Conservation (phyloP, 2,797 vertebrate genomes). For the Amblyopsis hoosieri region DNA sequence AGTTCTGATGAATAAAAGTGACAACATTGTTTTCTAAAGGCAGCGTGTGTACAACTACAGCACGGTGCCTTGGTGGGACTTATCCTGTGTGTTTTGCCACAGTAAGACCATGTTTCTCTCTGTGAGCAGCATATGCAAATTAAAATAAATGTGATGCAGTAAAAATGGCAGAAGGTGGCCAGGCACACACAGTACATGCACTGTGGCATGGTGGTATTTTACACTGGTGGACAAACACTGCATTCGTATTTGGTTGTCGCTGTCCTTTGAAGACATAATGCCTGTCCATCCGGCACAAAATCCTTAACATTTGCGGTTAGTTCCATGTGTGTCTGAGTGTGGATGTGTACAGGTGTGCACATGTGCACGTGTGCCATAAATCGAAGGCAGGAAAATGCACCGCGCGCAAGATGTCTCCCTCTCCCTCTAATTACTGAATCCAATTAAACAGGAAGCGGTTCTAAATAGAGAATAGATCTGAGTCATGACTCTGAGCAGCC, state of each 20-base stretch:
- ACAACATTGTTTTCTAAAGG: constrained; percentile 54
- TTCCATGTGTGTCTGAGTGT: too few relatives aligned
- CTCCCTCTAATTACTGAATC: background rate
- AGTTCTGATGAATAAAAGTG: constrained; percentile 47
- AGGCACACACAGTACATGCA: constrained; percentile 24
- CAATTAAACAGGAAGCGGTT: constrained; percentile 1
- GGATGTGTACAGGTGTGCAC: background rate
- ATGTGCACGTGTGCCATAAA: background rate
- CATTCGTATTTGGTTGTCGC: constrained; percentile 44
- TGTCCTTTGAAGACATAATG: constrained; percentile 45
- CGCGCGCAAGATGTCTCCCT: too few relatives aligned
- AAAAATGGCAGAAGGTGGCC: constrained; percentile 31
- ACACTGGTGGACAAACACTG: constrained; percentile 34
- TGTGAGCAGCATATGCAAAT: constrained; percentile 59
- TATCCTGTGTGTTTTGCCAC: constrained; percentile 74
- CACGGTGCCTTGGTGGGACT: constrained; percentile 69
- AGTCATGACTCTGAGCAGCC: constrained; percentile 6
- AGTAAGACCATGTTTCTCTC: constrained; percentile 57
- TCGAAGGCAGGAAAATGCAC: background rate
- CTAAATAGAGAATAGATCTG: constrained; percentile 14
- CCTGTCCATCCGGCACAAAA: constrained; percentile 2
- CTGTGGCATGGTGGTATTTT: constrained; percentile 45
- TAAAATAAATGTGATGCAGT: constrained; percentile 44
- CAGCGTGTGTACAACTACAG: constrained; percentile 63
- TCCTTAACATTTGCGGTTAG: constrained; percentile 3